Conservation (phyloP, 2,113 vertebrate genomes). For the Amblyopsis rosae region DNA sequence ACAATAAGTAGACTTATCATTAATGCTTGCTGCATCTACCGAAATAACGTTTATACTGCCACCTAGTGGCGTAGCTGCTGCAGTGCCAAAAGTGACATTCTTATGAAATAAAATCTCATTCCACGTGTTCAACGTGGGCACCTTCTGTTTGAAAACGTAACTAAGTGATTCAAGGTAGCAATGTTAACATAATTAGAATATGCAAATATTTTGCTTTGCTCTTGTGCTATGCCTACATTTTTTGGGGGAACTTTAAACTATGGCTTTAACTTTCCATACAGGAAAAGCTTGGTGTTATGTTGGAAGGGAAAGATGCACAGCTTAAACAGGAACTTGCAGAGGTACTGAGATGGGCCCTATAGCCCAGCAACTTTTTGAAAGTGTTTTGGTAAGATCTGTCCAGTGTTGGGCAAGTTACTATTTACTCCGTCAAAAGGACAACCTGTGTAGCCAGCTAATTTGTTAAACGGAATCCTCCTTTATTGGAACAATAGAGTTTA, state of each 20-base stretch:
- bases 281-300: conserved; percentile 76
- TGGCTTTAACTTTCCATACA: conserved; percentile 79
- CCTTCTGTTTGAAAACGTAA: no score
- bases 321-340: background rate
- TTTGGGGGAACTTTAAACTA: conserved; percentile 64
- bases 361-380: no score
- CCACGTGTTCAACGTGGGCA: no score
- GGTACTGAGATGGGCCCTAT: background rate
- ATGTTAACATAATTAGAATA: background rate
- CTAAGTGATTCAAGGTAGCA: background rate
- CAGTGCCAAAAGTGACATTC: no score
- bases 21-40: background rate
- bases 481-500: no score
- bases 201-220: background rate
- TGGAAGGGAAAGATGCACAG: conserved; percentile 75
- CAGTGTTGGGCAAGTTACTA: background rate
- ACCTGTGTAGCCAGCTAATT: no score
- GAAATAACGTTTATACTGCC: no score
- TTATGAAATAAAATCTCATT: no score
- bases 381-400: background rate
- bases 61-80: no score
- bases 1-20: background rate
- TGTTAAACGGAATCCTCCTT: no score
- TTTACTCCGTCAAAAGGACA: background rate
- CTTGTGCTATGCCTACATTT: background rate